A percentile compares a stretch with the other conserved stretches of the same genome.
phyloP scores from a whole-genome alignment of 1,140 invertebrate species.

The Chironomus tepperi region DNA sequence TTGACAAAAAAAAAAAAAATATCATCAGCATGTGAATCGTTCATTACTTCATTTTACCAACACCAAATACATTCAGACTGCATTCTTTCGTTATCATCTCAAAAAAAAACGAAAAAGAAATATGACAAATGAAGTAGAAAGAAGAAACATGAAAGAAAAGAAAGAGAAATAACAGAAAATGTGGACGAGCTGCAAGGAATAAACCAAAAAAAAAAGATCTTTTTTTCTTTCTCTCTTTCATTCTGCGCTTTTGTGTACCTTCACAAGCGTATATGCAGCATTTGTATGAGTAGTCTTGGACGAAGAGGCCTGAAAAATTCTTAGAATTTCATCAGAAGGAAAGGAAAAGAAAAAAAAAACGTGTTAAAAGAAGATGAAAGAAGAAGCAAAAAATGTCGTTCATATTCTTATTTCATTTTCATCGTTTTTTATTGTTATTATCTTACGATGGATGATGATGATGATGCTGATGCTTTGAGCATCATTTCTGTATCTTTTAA shows the following conservation, averaged over 20 bases:
- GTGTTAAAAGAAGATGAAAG: slow-evolving; percentile 6
- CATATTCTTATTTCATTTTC: background rate
- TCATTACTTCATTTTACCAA: slow-evolving; percentile 13
- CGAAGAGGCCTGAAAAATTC: slow-evolving; percentile 18
- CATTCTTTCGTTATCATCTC: slow-evolving; percentile 13
- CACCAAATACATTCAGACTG: slow-evolving; percentile 1
- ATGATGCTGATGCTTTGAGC: no score
- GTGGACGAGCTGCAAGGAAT: background rate
- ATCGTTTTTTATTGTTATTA: background rate
- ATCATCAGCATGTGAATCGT: slow-evolving; percentile 6
- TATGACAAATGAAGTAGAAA: background rate
- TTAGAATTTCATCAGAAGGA: slow-evolving; percentile 20
- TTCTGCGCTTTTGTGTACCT: background rate
- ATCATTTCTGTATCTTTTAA: no score
- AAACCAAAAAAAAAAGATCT: background rate
- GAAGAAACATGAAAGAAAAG: background rate
- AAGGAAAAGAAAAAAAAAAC: no score
- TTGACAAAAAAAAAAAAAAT: background rate
- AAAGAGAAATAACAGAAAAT: background rate
- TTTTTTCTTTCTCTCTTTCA: background rate
- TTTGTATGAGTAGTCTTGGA: background rate
- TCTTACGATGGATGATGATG: no score
- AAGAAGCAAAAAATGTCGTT: slow-evolving; percentile 19
- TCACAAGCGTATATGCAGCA: background rate
- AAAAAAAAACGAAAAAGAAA: background rate